Evolutionary conservation across 2,113 vertebrate species (phyloP).

Genomic region (Camelus dromedarius): DNA sequence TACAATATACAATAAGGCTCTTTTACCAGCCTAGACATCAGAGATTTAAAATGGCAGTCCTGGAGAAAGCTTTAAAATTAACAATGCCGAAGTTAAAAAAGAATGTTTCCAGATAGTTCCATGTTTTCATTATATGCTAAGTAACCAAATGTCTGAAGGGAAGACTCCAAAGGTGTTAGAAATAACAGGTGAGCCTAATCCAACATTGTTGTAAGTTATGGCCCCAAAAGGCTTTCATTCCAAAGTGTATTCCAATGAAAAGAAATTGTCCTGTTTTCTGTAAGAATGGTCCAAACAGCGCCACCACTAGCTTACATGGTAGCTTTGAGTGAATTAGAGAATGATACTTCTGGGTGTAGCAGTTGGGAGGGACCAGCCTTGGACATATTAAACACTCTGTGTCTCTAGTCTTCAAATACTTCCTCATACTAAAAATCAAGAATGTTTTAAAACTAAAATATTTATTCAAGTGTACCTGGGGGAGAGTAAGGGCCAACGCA

Average conservation of each 20-base stretch:
- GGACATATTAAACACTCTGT: background rate
- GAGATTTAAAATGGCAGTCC: background rate
- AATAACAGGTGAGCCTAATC: background rate
- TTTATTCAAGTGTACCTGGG: background rate
- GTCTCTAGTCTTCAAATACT: background rate
- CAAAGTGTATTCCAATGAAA: background rate
- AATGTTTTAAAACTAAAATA: slow-evolving; percentile 14
- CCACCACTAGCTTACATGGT: too few species aligned
- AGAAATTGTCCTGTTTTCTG: background rate
- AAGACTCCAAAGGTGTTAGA: background rate
- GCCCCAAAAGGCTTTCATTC: background rate
- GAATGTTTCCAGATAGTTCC: background rate
- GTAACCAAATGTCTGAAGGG: background rate
- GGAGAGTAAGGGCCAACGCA: background rate
- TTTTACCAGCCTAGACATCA: background rate
- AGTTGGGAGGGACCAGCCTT: background rate
- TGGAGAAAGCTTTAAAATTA: background rate
- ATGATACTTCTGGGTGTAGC: rapidly evolving
- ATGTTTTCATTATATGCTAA: background rate
- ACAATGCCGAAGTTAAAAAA: background rate
- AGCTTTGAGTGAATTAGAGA: background rate
- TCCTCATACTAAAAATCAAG: slow-evolving; percentile 9
- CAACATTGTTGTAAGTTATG: background rate
- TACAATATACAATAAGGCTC: background rate
- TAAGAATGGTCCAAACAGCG: background rate